Percentiles rank a stretch among this genome's conserved stretches.
These are phyloP conservation scores for Pempheris klunzingeri DNA, from an alignment of 2,797 vertebrate genomes.

Conservation along the genomic window DNA sequence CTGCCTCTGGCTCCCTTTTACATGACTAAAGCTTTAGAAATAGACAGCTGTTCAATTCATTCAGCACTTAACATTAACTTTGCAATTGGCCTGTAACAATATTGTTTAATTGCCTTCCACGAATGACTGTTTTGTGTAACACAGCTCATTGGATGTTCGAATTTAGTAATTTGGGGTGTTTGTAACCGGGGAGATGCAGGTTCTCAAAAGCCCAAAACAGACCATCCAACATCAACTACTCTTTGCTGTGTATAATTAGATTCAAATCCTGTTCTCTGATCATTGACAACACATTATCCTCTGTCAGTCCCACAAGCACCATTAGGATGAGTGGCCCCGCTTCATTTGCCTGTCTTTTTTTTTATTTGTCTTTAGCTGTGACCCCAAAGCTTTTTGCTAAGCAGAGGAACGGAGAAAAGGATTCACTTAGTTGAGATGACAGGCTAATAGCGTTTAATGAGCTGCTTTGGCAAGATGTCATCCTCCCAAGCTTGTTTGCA, in stretches of 20 bases:
- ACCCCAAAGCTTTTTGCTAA: conserved; percentile 82
- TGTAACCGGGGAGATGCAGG: not conserved
- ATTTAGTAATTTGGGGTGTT: conserved; percentile 38
- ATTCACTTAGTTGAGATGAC: conserved; percentile 86
- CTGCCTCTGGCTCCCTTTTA: not conserved
- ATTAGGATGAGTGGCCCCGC: conserved; percentile 74
- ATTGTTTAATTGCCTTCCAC: conserved; percentile 40
- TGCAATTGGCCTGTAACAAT: conserved; percentile 37
- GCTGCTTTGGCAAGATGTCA: conserved; percentile 83
- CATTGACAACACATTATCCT: conserved; percentile 77
- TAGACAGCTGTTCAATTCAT: conserved; percentile 28
- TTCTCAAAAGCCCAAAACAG: conserved; percentile 52
- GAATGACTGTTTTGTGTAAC: conserved; percentile 38
- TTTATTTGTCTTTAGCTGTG: conserved; percentile 62
- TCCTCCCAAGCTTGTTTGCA: conserved; percentile 76
- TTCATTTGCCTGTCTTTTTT: conserved; percentile 73
- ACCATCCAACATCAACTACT: conserved; percentile 45
- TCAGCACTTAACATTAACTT: conserved; percentile 49
- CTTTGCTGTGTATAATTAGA: conserved; percentile 73
- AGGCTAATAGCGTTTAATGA: conserved; percentile 88
- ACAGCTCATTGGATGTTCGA: conserved; percentile 59
- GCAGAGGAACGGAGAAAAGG: conserved; percentile 79
- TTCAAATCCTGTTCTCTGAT: conserved; percentile 75
- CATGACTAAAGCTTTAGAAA: not conserved
- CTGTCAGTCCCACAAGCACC: conserved; percentile 76